Percentiles rank a stretch among this genome's conserved stretches.
These are phyloP conservation scores for Marmota monax DNA, from an alignment of 2,113 vertebrate genomes.

Conservation along the genomic window DNA sequence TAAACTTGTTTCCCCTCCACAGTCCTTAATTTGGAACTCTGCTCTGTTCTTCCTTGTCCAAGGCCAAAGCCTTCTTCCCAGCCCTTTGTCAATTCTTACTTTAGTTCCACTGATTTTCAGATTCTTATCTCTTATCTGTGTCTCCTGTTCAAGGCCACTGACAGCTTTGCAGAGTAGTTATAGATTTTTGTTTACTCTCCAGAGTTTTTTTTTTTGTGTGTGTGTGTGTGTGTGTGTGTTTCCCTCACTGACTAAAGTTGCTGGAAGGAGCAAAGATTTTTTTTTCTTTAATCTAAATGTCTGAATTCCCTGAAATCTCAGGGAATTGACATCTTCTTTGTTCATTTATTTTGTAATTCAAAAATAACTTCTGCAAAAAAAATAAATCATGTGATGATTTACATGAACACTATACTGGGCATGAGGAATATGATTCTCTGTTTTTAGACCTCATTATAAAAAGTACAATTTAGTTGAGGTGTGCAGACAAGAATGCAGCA, in stretches of 20 bases:
- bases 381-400: not conserved
- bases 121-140: slow-evolving; percentile 49
- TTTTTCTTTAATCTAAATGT: not conserved
- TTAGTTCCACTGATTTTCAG: slow-evolving; percentile 59
- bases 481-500: not conserved
- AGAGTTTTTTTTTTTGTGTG: not conserved
- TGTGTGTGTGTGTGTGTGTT: no score
- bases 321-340: not conserved
- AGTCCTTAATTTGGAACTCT: not conserved
- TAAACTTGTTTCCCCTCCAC: not conserved
- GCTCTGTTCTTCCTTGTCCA: not conserved
- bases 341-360: not conserved
- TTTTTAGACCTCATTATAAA: not conserved
- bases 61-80: not conserved
- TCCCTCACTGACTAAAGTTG: not conserved
- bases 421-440: not conserved
- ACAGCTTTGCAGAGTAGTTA: slow-evolving; percentile 40
- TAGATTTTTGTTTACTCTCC: slow-evolving; percentile 59
- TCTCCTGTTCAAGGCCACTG: slow-evolving; percentile 58
- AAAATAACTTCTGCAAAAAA: not conserved
- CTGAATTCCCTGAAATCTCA: slow-evolving; percentile 7
- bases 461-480: not conserved
- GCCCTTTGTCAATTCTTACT: slow-evolving; percentile 53
- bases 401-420: not conserved
- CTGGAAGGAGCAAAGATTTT: not conserved